A percentile compares a stretch with the other conserved stretches of the same genome.
Evolutionary conservation across 1,140 invertebrate species (phyloP).

Genomic region (Linepithema humile): DNA sequence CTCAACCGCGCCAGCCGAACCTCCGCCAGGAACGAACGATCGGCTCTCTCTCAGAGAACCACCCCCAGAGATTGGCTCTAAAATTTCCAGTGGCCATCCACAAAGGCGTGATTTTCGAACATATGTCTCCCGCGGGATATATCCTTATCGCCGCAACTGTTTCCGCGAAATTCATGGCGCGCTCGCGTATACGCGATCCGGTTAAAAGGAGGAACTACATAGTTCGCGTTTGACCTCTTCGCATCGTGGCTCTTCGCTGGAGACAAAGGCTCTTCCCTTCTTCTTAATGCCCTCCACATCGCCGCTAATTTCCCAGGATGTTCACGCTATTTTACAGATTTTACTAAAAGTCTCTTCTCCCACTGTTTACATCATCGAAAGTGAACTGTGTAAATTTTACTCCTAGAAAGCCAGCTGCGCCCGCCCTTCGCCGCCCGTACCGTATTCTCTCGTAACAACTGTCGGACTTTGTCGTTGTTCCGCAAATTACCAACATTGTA

Average conservation of each 20-base stretch:
- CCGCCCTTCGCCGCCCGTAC: background rate
- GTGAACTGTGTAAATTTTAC: constrained; percentile 50
- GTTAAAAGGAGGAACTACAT: constrained; percentile 23
- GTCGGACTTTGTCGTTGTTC: constrained; percentile 49
- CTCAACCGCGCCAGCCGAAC: constrained; percentile 15
- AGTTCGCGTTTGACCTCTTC: background rate
- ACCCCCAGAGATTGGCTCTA: constrained; percentile 69
- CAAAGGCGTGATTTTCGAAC: constrained; percentile 68
- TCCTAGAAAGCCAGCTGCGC: background rate
- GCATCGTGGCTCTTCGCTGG: background rate
- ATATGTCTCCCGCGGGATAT: constrained; percentile 59
- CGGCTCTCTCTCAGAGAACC: constrained; percentile 41
- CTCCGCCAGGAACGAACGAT: constrained; percentile 39
- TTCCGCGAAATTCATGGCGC: constrained; percentile 38
- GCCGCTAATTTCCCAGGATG: constrained; percentile 16
- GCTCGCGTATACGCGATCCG: background rate
- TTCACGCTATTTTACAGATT: constrained; percentile 5
- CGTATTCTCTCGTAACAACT: constrained; percentile 49
- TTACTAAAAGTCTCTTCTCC: constrained; percentile 11
- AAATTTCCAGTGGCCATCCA: constrained; percentile 62
- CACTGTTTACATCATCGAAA: constrained; percentile 36
- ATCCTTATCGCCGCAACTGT: constrained; percentile 53
- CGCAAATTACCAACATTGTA: constrained; percentile 56
- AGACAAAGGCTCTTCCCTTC: background rate
- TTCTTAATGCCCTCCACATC: background rate